phyloP scores from a whole-genome alignment of 1,140 invertebrate species.

The Hyles euphorbiae region DNA sequence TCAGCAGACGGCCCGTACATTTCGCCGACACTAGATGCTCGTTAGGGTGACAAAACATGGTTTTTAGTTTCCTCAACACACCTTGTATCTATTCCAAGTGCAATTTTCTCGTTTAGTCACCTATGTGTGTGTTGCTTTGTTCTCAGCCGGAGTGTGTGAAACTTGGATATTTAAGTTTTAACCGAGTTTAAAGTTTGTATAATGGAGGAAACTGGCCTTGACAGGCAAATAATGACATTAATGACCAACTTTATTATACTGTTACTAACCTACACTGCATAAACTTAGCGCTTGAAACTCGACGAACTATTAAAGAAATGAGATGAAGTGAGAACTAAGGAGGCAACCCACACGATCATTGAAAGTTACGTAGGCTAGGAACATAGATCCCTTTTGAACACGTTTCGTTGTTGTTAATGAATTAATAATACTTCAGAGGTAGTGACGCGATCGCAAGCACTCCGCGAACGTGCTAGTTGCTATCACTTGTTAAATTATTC shows the following conservation, averaged over 20 bases:
- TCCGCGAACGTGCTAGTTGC: slow-evolving; percentile 20
- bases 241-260: slow-evolving; percentile 2
- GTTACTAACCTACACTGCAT: too few relatives aligned
- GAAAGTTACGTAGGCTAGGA: too few relatives aligned
- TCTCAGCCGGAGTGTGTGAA: not conserved
- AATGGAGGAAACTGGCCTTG: slow-evolving; percentile 5
- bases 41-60: slow-evolving; percentile 33
- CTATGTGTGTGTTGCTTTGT: too few relatives aligned
- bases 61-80: slow-evolving; percentile 27
- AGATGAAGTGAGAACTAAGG: too few relatives aligned
- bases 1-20: slow-evolving; percentile 15
- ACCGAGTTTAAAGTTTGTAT: slow-evolving; percentile 1
- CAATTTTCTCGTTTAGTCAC: slow-evolving; percentile 26
- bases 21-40: slow-evolving; percentile 23
- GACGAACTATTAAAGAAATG: too few relatives aligned
- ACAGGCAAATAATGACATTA: slow-evolving; percentile 7
- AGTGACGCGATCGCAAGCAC: not conserved
- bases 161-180: slow-evolving; percentile 29
- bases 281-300: too few relatives aligned
- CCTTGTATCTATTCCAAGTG: slow-evolving; percentile 24
- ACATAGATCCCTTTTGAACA: too few relatives aligned
- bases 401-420: not conserved
- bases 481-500: slow-evolving; percentile 38
- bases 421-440: not conserved
- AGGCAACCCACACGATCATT: too few relatives aligned